These are phyloP conservation scores for Steinernema scapterisci DNA, from an alignment of 2,888 invertebrate genomes.

Conservation along the genomic window DNA sequence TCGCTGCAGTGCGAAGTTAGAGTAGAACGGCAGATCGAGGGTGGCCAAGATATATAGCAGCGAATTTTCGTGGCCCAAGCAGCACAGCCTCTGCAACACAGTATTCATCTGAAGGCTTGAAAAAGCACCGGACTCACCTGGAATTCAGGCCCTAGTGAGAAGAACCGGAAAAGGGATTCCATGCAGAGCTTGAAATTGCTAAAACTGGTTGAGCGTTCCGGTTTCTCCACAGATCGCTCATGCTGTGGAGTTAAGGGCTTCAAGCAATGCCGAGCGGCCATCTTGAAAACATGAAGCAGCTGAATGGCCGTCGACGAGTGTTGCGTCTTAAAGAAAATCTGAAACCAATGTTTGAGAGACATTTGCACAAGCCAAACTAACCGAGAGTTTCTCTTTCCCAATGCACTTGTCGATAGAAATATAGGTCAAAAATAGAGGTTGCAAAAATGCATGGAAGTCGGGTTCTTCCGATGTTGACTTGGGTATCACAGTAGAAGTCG, in stretches of 20 bases:
- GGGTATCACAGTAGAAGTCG: neutral
- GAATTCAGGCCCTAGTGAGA: neutral
- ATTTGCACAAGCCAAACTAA: neutral
- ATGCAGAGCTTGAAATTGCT: neutral
- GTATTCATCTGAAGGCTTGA: no score
- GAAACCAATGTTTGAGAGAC: no score
- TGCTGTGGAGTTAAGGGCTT: neutral
- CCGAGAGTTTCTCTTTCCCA: neutral
- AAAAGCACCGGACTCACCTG: neutral
- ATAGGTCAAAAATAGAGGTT: neutral
- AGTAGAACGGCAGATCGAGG: neutral
- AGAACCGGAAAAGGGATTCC: neutral
- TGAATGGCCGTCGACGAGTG: neutral
- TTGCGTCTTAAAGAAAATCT: neutral
- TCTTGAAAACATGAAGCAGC: neutral
- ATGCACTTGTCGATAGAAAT: neutral
- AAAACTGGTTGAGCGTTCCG: neutral
- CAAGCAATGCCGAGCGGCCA: neutral
- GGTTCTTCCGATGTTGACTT: neutral
- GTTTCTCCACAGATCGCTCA: neutral
- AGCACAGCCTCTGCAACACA: neutral
- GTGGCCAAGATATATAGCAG: constrained; percentile 3
- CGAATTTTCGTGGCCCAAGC: constrained; percentile 7
- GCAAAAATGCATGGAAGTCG: neutral
- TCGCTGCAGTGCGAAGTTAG: neutral